phyloP scores from a whole-genome alignment of 2,888 invertebrate species.

The Graphium colonna region DNA sequence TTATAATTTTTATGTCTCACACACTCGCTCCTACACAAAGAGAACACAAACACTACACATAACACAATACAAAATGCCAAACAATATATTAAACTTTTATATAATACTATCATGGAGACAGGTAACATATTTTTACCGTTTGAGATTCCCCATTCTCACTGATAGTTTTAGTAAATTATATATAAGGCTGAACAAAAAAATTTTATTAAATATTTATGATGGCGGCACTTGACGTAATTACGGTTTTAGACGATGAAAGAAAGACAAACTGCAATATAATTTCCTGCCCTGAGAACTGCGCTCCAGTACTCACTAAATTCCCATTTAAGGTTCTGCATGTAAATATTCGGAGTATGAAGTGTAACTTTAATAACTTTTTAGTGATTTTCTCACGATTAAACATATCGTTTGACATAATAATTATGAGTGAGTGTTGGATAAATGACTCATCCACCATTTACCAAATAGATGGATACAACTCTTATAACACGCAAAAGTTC shows the following conservation, averaged over 20 bases:
- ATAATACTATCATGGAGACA: no score
- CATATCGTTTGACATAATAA: slow-evolving; percentile 7
- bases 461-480: neutral
- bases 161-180: no score
- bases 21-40: no score
- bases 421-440: slow-evolving; percentile 23
- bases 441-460: neutral
- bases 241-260: neutral
- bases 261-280: neutral
- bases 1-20: no score
- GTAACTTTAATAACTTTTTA: slow-evolving; percentile 9
- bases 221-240: neutral
- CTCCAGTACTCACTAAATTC: neutral
- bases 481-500: slow-evolving; percentile 1
- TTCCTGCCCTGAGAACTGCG: neutral
- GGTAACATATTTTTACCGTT: no score
- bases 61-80: no score
- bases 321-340: neutral
- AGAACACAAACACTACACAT: no score
- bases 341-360: slow-evolving; percentile 7
- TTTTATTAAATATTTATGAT: no score
- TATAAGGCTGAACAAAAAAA: no score
- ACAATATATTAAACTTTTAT: no score
- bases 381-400: slow-evolving; percentile 1
- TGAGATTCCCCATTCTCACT: no score